Evolutionary conservation across 92 coral and sea anemone genomes (phyloP).

Genomic region (Galaxea fascicularis): DNA sequence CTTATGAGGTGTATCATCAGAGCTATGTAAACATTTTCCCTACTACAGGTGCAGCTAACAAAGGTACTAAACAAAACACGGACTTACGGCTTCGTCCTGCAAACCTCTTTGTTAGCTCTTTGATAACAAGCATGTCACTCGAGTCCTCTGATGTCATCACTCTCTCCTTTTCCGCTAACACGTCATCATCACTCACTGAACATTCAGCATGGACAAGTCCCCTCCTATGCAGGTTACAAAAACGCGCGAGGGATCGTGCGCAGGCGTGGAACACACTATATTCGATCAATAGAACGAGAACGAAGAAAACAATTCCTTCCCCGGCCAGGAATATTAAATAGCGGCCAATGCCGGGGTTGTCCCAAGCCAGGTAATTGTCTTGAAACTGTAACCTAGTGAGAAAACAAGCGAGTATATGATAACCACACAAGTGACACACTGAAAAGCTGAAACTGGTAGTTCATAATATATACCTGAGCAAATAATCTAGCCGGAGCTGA

Average conservation of each 20-base stretch:
- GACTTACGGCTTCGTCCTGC: constrained; percentile 66
- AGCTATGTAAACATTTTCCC: too few relatives aligned
- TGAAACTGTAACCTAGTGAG: constrained; percentile 58
- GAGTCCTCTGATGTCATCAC: constrained; percentile 69
- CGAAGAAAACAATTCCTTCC: constrained; percentile 86
- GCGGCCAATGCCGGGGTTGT: constrained; percentile 96
- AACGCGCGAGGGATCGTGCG: background rate
- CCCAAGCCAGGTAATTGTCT: constrained; percentile 89
- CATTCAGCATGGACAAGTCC: background rate
- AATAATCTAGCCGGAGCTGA: too few relatives aligned
- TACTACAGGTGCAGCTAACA: too few relatives aligned
- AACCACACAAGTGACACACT: too few relatives aligned
- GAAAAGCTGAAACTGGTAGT: too few relatives aligned
- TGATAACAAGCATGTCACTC: constrained; percentile 71
- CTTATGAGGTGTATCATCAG: too few relatives aligned
- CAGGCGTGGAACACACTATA: constrained; percentile 57
- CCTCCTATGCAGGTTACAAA: background rate
- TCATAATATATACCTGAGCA: too few relatives aligned
- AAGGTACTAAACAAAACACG: too few relatives aligned
- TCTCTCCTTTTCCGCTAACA: constrained; percentile 80
- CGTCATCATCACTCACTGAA: constrained; percentile 78
- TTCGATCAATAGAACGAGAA: constrained; percentile 81
- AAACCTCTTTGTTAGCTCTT: constrained; percentile 86
- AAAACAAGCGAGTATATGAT: background rate
- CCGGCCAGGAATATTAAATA: constrained; percentile 78